Evolutionary conservation across 2,888 invertebrate species (phyloP), one percentile per base, ranked within the genome.

Genomic region (Pyrrhia umbra): DNA sequence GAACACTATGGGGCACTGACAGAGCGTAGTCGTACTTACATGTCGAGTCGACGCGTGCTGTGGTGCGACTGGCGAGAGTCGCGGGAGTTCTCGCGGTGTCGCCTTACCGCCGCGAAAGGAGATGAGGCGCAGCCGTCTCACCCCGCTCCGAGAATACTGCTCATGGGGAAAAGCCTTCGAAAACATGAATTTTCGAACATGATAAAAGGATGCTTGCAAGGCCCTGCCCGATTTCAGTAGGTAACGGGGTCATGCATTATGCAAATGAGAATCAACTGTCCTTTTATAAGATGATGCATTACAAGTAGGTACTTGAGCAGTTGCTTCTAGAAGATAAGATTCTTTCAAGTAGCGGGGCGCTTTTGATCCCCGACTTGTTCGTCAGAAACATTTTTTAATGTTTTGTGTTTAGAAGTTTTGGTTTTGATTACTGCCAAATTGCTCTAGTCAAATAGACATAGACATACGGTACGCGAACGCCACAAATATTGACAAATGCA

Each of bases 21-120:
- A 85, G 86, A 87, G 85, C 82, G 84, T 75, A 46, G 67, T 83
- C 86, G 84, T 95, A 95, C 95, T 95, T 95, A 95, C 95, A 94
- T 95, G 93, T 94, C 93, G 95, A 95, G 94, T 94, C 95, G 95
- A 92, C 94, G 95, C 93, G 92, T 86, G 94, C 95, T 94, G 93
- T 94, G 94, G 91, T 93, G 94, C 94, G 94, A 95, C 94, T 95
- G 94, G 91, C 92, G 88, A 71, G 80, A 82, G 80, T 73, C 86
- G 86, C 88, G 83, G 83, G 85, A 85, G 87, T 79, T 85, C 84
- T 78, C 74, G 60, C 86, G 93, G 94, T 94, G 93, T 95, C 95
- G 93, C 88, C 95, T 95, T 95, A 94, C 95, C 88, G 86, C 93
- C 93, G 91, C 91, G 91, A 89, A 94, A 92, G 94, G 94, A 92